A percentile compares a stretch with the other conserved stretches of the same genome.
Evolutionary conservation across 2,113 vertebrate species (phyloP).

Genomic region (Telmatochromis sp.): DNA sequence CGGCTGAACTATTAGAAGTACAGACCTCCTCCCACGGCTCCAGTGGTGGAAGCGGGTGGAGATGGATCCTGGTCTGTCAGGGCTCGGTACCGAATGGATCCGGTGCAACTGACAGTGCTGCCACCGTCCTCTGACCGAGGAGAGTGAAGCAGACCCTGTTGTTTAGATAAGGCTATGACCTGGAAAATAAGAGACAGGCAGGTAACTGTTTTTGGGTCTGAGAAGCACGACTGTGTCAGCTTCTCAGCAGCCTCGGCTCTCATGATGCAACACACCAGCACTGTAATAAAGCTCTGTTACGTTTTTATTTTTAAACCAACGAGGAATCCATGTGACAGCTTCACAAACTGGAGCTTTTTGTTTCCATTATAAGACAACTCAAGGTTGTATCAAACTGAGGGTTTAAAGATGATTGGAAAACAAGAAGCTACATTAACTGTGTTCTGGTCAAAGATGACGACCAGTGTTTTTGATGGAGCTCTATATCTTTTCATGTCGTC

Average conservation of each 20-base stretch:
- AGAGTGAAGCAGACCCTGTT: conserved; percentile 83
- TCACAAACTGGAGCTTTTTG: background rate
- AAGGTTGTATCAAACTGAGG: background rate
- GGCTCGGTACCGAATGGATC: conserved; percentile 88
- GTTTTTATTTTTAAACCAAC: background rate
- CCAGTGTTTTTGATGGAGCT: background rate
- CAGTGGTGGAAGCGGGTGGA: conserved; percentile 58
- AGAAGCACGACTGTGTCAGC: background rate
- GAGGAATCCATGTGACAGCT: background rate
- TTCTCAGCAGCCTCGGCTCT: background rate
- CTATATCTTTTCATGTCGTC: background rate
- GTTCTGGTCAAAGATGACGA: background rate
- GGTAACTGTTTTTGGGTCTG: background rate
- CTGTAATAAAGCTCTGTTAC: background rate
- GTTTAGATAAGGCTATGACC: conserved; percentile 94
- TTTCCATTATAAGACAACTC: background rate
- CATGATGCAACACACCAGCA: background rate
- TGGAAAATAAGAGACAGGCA: background rate
- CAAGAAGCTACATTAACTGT: background rate
- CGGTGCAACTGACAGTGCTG: conserved; percentile 85
- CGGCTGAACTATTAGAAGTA: background rate
- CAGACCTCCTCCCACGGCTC: conserved; percentile 51
- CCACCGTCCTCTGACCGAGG: conserved; percentile 80
- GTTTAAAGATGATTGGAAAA: background rate
- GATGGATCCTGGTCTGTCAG: conserved; percentile 86